These are phyloP conservation scores for Phataginus tricuspis DNA, from an alignment of 2,797 vertebrate species.

Conservation along the genomic window DNA sequence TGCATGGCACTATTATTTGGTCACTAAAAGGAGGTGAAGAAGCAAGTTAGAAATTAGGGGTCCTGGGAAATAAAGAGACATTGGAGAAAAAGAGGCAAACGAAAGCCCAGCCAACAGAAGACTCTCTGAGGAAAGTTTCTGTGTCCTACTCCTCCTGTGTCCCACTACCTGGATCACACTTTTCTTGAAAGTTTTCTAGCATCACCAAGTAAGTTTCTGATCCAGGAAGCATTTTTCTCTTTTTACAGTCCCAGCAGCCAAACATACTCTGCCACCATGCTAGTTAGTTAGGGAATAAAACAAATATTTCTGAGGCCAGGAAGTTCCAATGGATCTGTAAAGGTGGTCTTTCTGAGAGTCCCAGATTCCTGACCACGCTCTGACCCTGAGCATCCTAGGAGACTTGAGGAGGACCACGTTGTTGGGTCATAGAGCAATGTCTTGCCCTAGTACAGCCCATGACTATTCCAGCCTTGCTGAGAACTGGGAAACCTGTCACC, in stretches of 20 bases:
- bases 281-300: slow-evolving; percentile 47
- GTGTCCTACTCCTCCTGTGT: not conserved
- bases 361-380: slow-evolving; percentile 6
- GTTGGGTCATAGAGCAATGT: not conserved
- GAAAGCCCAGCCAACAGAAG: not conserved
- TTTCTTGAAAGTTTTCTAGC: slow-evolving; percentile 39
- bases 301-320: not conserved
- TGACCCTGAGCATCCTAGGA: not conserved
- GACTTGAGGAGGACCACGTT: not conserved
- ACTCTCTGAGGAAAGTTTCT: slow-evolving; percentile 48
- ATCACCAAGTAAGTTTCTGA: slow-evolving; percentile 33
- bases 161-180: slow-evolving; percentile 27
- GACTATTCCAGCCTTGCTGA: not conserved
- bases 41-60: slow-evolving; percentile 20
- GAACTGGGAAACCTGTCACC: not conserved
- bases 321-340: slow-evolving; percentile 22
- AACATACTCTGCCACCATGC: not conserved
- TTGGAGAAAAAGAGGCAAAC: slow-evolving; percentile 52
- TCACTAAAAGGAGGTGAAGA: slow-evolving; percentile 43
- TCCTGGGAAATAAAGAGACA: slow-evolving; percentile 48
- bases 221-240: not conserved
- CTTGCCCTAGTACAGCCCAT: not conserved
- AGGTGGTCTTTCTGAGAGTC: slow-evolving; percentile 29
- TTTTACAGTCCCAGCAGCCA: not conserved
- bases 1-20: slow-evolving; percentile 11